Evolutionary conservation across 2,888 invertebrate species (phyloP).

Genomic region (Geophilus truncorum): DNA sequence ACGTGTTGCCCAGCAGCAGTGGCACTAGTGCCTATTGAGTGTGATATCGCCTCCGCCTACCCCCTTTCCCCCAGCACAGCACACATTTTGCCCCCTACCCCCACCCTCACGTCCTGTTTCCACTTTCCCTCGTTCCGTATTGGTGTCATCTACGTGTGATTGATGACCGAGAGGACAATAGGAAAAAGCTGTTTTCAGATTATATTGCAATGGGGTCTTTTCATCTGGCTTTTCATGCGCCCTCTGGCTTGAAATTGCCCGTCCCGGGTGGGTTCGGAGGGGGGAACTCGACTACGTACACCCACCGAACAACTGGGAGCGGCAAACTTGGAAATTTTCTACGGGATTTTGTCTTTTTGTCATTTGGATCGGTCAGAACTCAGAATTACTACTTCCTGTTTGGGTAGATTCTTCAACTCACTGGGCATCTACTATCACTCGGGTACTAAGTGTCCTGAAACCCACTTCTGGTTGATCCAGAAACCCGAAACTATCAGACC

Average conservation of each 20-base stretch:
- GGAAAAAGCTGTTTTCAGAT: slow-evolving; percentile 36
- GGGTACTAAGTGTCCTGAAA: too few relatives aligned
- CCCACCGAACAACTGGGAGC: not conserved
- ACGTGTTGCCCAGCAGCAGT: slow-evolving; percentile 12
- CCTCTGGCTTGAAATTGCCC: slow-evolving; percentile 34
- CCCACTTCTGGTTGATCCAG: too few relatives aligned
- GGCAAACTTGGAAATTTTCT: not conserved
- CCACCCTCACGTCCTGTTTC: not conserved
- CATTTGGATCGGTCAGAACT: too few relatives aligned
- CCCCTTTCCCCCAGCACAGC: not conserved
- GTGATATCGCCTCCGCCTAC: not conserved
- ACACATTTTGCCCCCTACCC: not conserved
- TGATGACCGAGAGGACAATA: slow-evolving; percentile 35
- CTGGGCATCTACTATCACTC: too few relatives aligned
- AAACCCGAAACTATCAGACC: too few relatives aligned
- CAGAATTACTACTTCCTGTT: too few relatives aligned
- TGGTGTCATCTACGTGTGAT: slow-evolving; percentile 36
- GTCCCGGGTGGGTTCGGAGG: not conserved
- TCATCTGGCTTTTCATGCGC: slow-evolving; percentile 34
- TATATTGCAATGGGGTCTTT: slow-evolving; percentile 36
- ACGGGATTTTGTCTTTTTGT: not conserved
- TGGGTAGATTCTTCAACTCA: too few relatives aligned
- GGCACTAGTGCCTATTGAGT: not conserved
- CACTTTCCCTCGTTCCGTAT: slow-evolving; percentile 29
- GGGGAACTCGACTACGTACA: not conserved